A percentile compares a stretch with the other conserved stretches of the same genome.
Evolutionary conservation across 2,113 vertebrate genomes (phyloP).

Genomic region (Pluvianellus socialis): DNA sequence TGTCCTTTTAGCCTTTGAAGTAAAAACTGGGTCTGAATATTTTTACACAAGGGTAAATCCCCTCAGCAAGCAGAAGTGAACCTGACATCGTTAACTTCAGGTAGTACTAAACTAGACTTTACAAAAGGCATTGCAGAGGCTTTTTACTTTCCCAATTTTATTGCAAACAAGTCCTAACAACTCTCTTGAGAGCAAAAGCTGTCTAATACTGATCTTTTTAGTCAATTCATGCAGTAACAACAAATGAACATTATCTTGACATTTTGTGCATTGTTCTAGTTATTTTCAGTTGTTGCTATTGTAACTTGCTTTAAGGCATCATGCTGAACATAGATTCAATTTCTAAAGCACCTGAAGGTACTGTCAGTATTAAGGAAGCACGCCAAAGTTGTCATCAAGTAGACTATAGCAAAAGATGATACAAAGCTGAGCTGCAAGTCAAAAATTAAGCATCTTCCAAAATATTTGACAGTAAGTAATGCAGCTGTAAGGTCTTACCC

Average conservation of each 20-base stretch:
- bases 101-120: slow-evolving; percentile 53
- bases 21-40: background rate
- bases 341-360: slow-evolving; percentile 55
- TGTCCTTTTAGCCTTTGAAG: background rate
- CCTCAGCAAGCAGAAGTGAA: background rate
- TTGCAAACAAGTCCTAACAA: slow-evolving; percentile 45
- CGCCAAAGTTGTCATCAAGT: background rate
- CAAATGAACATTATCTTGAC: slow-evolving; percentile 48
- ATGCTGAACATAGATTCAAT: slow-evolving; percentile 40
- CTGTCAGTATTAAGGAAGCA: slow-evolving; percentile 25
- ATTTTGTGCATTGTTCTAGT: slow-evolving; percentile 33
- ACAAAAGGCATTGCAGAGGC: slow-evolving; percentile 33
- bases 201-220: slow-evolving; percentile 33
- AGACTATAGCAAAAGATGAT: slow-evolving; percentile 5
- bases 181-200: slow-evolving; percentile 30
- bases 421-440: background rate
- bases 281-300: slow-evolving; percentile 51
- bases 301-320: slow-evolving; percentile 46
- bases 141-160: slow-evolving; percentile 49
- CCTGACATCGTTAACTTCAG: slow-evolving; percentile 45
- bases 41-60: background rate
- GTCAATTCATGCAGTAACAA: slow-evolving; percentile 38
- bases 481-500: background rate
- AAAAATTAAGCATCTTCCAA: slow-evolving; percentile 11
- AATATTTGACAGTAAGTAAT: background rate